A percentile compares a stretch with the other conserved stretches of the same genome.
Evolutionary conservation across 1,140 invertebrate species (phyloP).

Genomic region (Mycetomoellerius zeteki): DNA sequence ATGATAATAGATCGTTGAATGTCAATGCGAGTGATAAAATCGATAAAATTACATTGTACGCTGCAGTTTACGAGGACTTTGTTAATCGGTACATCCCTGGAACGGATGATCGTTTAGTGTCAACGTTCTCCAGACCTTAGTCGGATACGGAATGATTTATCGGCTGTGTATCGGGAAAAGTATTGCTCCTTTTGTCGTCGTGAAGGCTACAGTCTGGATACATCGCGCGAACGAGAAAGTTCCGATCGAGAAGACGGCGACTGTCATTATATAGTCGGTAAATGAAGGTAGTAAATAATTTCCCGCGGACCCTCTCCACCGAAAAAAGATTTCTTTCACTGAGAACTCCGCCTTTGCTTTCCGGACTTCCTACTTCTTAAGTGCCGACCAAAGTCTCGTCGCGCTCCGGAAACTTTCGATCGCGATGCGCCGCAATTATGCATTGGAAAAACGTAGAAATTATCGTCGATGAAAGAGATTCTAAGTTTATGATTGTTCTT

Average conservation of each 20-base stretch:
- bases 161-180: constrained; percentile 45
- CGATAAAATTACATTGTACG: constrained; percentile 7
- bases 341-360: not conserved
- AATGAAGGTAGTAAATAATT: constrained; percentile 58
- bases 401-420: constrained; percentile 51
- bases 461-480: constrained; percentile 31
- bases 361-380: constrained; percentile 17
- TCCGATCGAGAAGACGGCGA: constrained; percentile 16
- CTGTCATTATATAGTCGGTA: constrained; percentile 49
- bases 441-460: constrained; percentile 33
- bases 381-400: constrained; percentile 22
- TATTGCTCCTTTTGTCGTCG: constrained; percentile 20
- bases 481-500: constrained; percentile 15
- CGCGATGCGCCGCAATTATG: constrained; percentile 43
- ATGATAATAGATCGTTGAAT: not conserved
- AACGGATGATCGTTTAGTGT: constrained; percentile 45
- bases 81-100: constrained; percentile 25
- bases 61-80: not conserved
- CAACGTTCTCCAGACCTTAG: constrained; percentile 4
- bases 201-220: not conserved
- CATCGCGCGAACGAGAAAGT: constrained; percentile 11
- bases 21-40: not conserved
- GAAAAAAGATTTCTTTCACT: constrained; percentile 27
- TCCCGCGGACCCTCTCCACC: not conserved
- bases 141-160: constrained; percentile 56